Evolutionary conservation across 2,113 vertebrate species (phyloP).

Genomic region (Hucho hucho): DNA sequence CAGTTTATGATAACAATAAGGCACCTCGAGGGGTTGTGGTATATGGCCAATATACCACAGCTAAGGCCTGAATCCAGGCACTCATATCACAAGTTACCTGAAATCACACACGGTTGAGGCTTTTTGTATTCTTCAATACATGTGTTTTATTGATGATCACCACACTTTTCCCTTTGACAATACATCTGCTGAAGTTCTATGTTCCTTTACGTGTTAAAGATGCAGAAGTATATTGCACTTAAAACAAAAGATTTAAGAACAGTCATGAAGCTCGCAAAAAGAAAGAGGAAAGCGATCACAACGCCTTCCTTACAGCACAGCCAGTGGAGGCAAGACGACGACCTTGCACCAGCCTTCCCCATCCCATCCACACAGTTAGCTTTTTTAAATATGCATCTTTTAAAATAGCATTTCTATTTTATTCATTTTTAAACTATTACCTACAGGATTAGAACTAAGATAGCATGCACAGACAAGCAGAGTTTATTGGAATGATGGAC

Average conservation of each 20-base stretch:
- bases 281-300: constrained; percentile 46
- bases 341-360: constrained; percentile 71
- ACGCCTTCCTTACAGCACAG: constrained; percentile 70
- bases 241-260: constrained; percentile 66
- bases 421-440: constrained; percentile 76
- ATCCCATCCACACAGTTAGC: constrained; percentile 73
- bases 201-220: constrained; percentile 62
- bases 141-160: constrained; percentile 83
- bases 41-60: no score
- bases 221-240: constrained; percentile 82
- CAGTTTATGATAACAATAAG: no score
- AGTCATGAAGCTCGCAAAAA: constrained; percentile 40
- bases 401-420: constrained; percentile 73
- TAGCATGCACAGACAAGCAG: constrained; percentile 89
- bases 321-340: constrained; percentile 25
- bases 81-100: neutral
- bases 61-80: no score
- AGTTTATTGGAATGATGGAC: constrained; percentile 74
- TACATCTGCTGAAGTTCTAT: constrained; percentile 69
- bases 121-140: constrained; percentile 61
- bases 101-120: neutral
- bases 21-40: no score
- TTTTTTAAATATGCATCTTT: constrained; percentile 68
- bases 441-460: constrained; percentile 74
- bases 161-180: constrained; percentile 80